phyloP scores from a whole-genome alignment of 2,113 vertebrate genomes.

The Macroglossus sobrinus region DNA sequence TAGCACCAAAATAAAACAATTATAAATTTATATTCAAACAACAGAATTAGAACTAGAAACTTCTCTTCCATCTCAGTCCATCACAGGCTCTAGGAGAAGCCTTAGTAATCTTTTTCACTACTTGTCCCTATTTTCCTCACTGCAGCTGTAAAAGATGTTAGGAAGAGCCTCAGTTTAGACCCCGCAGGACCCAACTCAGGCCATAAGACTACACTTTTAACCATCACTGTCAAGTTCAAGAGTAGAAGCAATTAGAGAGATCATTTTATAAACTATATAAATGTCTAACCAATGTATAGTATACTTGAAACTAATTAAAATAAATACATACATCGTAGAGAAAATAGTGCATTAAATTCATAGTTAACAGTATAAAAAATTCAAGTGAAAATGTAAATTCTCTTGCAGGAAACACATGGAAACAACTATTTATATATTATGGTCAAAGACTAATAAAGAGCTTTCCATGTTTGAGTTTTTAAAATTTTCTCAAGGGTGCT shows the following conservation, averaged over 20 bases:
- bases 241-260: neutral
- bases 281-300: no score
- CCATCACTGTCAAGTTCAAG: neutral
- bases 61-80: neutral
- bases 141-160: neutral
- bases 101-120: neutral
- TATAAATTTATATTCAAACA: neutral
- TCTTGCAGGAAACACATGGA: neutral
- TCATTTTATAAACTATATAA: no score
- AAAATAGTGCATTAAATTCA: no score
- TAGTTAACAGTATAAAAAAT: no score
- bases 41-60: constrained; percentile 23
- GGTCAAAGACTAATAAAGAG: neutral
- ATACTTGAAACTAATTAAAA: no score
- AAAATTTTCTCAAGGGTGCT: neutral
- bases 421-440: neutral
- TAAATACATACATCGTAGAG: no score
- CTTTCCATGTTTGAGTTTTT: neutral
- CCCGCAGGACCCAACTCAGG: neutral
- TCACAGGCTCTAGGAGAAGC: neutral
- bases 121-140: neutral
- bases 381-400: constrained; percentile 20
- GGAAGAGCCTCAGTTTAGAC: neutral
- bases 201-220: neutral
- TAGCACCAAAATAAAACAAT: neutral